These are phyloP conservation scores for Stenodema calcarata DNA, from an alignment of 2,888 invertebrate genomes.

Conservation along the genomic window DNA sequence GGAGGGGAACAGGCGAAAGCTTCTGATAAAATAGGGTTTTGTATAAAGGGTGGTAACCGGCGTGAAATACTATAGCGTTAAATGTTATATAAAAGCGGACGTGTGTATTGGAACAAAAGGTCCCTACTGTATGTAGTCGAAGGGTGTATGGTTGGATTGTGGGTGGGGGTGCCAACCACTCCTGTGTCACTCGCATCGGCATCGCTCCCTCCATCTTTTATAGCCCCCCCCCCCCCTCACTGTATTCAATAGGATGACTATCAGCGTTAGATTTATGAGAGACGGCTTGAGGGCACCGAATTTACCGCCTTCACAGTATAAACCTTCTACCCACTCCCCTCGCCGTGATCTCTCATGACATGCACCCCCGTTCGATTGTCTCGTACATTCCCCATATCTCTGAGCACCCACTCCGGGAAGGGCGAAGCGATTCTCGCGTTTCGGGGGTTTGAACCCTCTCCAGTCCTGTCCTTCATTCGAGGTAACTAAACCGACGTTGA, in stretches of 20 bases:
- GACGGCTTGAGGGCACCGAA: constrained; percentile 43
- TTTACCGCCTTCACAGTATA: constrained; percentile 49
- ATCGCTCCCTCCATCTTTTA: constrained; percentile 40
- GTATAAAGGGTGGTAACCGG: not conserved
- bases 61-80: constrained; percentile 48
- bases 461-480: not conserved
- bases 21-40: not conserved
- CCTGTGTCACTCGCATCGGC: constrained; percentile 34
- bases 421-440: not conserved
- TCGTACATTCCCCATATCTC: not conserved
- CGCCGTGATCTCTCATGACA: constrained; percentile 31
- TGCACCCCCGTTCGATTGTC: constrained; percentile 21
- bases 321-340: no score
- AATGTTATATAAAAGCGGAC: constrained; percentile 49
- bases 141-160: not conserved
- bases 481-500: not conserved
- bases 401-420: not conserved
- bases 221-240: constrained; percentile 44
- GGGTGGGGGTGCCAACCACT: not conserved
- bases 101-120: constrained; percentile 46
- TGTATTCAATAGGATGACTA: constrained; percentile 25
- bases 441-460: not conserved
- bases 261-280: constrained; percentile 49
- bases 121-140: constrained; percentile 38
- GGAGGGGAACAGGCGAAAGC: not conserved